Percentiles rank a stretch among this genome's conserved stretches.
Evolutionary conservation across 2,797 vertebrate species (phyloP).

Genomic region (Vipera ursinii): DNA sequence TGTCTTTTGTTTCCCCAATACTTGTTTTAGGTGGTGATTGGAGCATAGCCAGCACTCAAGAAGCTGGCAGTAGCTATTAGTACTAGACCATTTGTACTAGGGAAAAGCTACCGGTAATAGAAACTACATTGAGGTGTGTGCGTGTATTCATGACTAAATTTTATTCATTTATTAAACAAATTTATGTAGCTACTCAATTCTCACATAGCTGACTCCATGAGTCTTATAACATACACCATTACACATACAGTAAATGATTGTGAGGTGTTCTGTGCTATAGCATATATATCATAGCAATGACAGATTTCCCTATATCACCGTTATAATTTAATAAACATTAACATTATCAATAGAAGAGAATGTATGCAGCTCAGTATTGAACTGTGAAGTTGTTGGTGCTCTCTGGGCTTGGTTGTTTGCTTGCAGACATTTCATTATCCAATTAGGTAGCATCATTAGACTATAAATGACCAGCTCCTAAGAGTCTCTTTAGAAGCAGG

Average conservation of each 20-base stretch:
- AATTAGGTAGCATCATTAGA: neutral
- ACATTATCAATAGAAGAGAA: neutral
- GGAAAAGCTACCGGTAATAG: neutral
- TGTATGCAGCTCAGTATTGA: neutral
- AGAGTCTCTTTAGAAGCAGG: constrained; percentile 2
- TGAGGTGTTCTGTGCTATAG: neutral
- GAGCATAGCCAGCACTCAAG: neutral
- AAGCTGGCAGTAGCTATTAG: neutral
- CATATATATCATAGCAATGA: neutral
- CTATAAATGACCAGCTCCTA: neutral
- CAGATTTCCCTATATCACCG: neutral
- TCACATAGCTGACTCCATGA: neutral
- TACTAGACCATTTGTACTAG: neutral
- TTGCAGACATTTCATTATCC: neutral
- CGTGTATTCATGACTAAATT: neutral
- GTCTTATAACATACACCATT: neutral
- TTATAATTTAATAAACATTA: neutral
- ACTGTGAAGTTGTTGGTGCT: neutral
- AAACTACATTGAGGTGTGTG: neutral
- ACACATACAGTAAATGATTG: neutral
- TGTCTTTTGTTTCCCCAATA: neutral
- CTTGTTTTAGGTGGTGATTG: neutral
- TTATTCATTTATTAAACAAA: neutral
- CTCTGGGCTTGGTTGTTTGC: neutral
- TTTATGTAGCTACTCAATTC: neutral